These are phyloP conservation scores for Trachelipus rathkii DNA, from an alignment of 1,140 invertebrate genomes.

Conservation along the genomic window DNA sequence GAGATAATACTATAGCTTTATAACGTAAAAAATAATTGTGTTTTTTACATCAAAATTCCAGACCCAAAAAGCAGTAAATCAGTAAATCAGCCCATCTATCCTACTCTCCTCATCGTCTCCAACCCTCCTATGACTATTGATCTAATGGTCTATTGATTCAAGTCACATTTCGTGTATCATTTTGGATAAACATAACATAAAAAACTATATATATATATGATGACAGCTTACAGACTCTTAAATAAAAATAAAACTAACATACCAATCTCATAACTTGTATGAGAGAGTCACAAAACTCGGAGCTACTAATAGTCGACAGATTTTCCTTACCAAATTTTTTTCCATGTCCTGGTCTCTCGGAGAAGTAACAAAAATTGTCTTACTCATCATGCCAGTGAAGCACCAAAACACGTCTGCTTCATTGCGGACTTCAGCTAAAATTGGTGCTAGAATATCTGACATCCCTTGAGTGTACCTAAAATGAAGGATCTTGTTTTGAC, in stretches of 20 bases:
- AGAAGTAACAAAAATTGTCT: slow-evolving; percentile 87
- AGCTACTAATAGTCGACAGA: background rate
- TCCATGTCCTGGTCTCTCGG: slow-evolving; percentile 92
- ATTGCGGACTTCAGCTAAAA: slow-evolving; percentile 84
- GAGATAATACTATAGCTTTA: no score
- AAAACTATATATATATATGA: no score
- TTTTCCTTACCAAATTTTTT: slow-evolving; percentile 66
- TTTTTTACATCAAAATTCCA: no score
- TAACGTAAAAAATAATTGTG: no score
- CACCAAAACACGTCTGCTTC: slow-evolving; percentile 98
- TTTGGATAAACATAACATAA: no score
- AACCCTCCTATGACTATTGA: no score
- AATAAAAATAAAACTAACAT: background rate
- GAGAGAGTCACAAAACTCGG: background rate
- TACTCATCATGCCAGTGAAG: slow-evolving; percentile 96
- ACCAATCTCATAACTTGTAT: background rate
- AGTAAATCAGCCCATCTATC: no score
- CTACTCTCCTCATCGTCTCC: no score
- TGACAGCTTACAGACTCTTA: background rate
- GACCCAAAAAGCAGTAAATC: no score
- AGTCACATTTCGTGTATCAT: no score
- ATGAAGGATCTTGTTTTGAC: no score
- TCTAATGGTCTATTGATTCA: no score
- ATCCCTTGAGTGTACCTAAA: slow-evolving; percentile 63
- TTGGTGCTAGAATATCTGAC: slow-evolving; percentile 92